Percentiles rank a stretch among this genome's conserved stretches.
These are phyloP conservation scores for Brachionus manjavacas DNA, from an alignment of 1,140 invertebrate species.

Conservation along the genomic window DNA sequence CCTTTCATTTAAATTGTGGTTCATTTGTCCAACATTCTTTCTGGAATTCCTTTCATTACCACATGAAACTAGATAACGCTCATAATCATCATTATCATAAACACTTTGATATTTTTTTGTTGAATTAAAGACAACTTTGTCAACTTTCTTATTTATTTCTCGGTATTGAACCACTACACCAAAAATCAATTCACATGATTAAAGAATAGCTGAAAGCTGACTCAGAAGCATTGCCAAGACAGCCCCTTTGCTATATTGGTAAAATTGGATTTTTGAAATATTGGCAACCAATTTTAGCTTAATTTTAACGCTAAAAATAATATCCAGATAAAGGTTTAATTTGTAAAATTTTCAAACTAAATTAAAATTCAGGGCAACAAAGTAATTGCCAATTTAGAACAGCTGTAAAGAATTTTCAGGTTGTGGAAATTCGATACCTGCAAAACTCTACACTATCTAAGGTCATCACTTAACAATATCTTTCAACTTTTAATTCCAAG, in stretches of 20 bases:
- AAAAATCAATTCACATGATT: constrained; percentile 49
- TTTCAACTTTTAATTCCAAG: too few relatives aligned
- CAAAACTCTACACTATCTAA: too few relatives aligned
- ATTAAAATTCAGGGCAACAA: too few relatives aligned
- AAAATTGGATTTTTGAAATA: too few relatives aligned
- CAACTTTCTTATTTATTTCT: constrained; percentile 84
- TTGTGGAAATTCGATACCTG: too few relatives aligned
- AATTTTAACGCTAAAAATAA: too few relatives aligned
- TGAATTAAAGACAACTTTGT: constrained; percentile 98
- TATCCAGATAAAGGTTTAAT: too few relatives aligned
- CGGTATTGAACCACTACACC: constrained; percentile 61
- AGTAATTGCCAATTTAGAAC: too few relatives aligned
- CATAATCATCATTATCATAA: constrained; percentile 44
- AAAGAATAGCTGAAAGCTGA: constrained; percentile 52
- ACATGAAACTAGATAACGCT: constrained; percentile 78
- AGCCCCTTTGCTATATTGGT: constrained; percentile 39
- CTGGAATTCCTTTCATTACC: constrained; percentile 99
- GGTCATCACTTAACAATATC: too few relatives aligned
- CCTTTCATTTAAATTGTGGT: constrained; percentile 91
- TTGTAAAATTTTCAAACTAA: too few relatives aligned
- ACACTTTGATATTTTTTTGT: constrained; percentile 87
- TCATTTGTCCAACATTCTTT: constrained; percentile 92
- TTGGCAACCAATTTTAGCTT: too few relatives aligned
- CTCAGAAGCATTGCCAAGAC: constrained; percentile 53
- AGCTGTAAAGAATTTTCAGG: too few relatives aligned